Evolutionary conservation across 2,797 vertebrate genomes (phyloP).

Genomic region (Pangasius macronema): DNA sequence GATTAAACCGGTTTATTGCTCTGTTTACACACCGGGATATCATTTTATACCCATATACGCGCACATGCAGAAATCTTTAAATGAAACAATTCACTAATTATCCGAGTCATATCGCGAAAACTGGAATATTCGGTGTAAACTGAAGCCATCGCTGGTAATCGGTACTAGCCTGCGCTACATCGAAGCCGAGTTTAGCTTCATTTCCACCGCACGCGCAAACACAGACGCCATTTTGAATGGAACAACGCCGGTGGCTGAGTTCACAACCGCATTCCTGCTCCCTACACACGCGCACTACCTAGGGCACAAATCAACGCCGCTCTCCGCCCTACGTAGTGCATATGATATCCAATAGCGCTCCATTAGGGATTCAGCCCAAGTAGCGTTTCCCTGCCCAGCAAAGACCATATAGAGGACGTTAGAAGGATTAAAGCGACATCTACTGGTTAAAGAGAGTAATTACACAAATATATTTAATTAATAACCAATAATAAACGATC

Average conservation of each 20-base stretch:
- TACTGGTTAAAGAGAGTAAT: conserved; percentile 38
- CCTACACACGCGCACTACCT: not conserved
- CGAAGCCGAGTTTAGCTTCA: not conserved
- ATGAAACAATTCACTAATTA: not conserved
- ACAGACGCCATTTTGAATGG: conserved; percentile 75
- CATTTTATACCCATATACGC: conserved; percentile 44
- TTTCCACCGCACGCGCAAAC: conserved; percentile 51
- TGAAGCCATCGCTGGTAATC: not conserved
- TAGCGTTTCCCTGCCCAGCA: not conserved
- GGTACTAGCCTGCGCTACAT: not conserved
- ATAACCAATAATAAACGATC: not conserved
- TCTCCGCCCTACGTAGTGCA: not conserved
- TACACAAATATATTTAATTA: conserved; percentile 30
- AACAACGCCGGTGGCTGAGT: conserved; percentile 66
- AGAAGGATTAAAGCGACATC: conserved; percentile 54
- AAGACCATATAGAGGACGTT: conserved; percentile 11
- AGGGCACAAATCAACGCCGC: not conserved
- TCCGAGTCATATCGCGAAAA: not conserved
- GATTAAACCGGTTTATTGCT: conserved; percentile 47
- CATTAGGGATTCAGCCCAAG: not conserved
- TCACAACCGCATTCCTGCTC: not conserved
- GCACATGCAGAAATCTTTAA: not conserved
- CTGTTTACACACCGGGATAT: conserved; percentile 37
- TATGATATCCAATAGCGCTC: not conserved
- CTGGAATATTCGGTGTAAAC: too few species aligned